These are phyloP conservation scores for Cydia splendana DNA, from an alignment of 1,140 invertebrate species.

Conservation along the genomic window DNA sequence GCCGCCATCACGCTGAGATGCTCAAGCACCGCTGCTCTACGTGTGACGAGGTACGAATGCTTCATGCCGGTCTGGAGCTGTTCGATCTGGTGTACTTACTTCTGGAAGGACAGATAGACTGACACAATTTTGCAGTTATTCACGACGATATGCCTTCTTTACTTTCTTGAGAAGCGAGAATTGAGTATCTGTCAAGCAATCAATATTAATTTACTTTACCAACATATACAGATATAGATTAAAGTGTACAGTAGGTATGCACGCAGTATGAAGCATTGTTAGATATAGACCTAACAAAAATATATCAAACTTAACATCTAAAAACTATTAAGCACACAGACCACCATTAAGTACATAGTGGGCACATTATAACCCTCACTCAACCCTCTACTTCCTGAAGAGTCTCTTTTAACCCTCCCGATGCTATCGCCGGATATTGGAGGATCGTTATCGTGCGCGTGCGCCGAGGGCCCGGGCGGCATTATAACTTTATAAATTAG, in stretches of 20 bases:
- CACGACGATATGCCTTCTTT: too few relatives aligned
- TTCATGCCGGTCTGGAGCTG: constrained; percentile 96
- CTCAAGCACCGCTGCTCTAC: constrained; percentile 97
- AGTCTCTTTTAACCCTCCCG: neutral
- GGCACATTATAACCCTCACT: neutral
- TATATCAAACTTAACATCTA: too few relatives aligned
- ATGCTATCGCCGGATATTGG: constrained; percentile 15
- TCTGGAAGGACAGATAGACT: constrained; percentile 84
- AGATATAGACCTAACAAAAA: too few relatives aligned
- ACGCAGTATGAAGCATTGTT: too few relatives aligned
- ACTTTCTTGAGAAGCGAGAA: too few relatives aligned
- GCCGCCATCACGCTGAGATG: constrained; percentile 82
- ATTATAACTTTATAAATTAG: neutral
- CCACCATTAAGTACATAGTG: neutral
- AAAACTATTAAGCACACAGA: too few relatives aligned
- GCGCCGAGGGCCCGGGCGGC: neutral
- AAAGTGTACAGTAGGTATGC: too few relatives aligned
- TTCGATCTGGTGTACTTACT: constrained; percentile 96
- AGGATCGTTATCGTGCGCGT: constrained; percentile 12
- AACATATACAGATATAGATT: too few relatives aligned
- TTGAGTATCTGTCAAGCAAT: too few relatives aligned
- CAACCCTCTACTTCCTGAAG: constrained; percentile 17
- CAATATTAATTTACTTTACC: too few relatives aligned
- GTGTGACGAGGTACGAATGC: constrained; percentile 60
- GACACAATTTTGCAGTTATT: too few relatives aligned